Conservation (phyloP, 2,888 invertebrate species). For the Lymantria dispar region DNA sequence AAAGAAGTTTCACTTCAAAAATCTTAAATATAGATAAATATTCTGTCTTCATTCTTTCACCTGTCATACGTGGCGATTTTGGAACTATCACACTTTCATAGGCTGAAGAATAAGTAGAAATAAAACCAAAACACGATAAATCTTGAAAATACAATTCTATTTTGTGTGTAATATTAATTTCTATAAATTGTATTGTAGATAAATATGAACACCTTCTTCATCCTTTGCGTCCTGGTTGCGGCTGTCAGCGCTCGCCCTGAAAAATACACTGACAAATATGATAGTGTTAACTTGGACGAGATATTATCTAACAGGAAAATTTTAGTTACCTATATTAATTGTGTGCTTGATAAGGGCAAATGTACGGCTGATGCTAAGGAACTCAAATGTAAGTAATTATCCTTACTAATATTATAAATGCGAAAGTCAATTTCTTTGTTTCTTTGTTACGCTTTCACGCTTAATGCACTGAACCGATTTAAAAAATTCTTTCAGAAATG, state of each 20-base stretch:
- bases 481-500: no score
- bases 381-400: conserved; percentile 83
- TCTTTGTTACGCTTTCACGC: no score
- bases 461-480: no score
- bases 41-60: no score
- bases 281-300: conserved; percentile 85
- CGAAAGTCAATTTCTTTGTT: no score
- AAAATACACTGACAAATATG: conserved; percentile 85
- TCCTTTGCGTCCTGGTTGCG: conserved; percentile 45
- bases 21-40: no score
- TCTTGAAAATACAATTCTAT: background rate
- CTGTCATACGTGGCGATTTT: background rate
- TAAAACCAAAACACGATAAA: background rate
- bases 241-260: conserved; percentile 19
- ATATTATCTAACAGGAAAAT: conserved; percentile 85
- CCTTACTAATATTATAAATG: no score
- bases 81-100: background rate
- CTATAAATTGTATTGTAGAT: background rate
- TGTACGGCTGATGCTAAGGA: conserved; percentile 87
- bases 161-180: no score
- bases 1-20: no score
- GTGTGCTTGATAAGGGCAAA: conserved; percentile 83
- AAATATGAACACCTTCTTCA: conserved; percentile 40
- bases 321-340: conserved; percentile 84
- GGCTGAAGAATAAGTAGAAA: background rate